Base-by-base conservation (phyloP, 2,113 vertebrate species). In the Halcyon malimbica region DNA sequence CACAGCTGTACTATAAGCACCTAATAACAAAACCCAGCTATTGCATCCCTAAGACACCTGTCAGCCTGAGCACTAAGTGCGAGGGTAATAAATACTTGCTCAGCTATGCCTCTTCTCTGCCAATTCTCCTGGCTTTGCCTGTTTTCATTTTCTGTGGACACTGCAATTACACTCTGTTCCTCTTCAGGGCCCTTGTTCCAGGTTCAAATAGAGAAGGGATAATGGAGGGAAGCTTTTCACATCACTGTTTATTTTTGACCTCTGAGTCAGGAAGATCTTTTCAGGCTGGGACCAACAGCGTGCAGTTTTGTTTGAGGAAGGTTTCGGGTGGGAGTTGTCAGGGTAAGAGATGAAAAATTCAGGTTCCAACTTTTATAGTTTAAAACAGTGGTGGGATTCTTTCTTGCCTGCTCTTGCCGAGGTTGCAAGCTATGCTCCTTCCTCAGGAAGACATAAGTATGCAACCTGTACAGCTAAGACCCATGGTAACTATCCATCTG, bases 101-200 rank as follows among this genome's bases (percentile, higher is more conserved):
- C 89, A 91, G 86, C 86, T 93, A 29, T 93, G 92, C 86, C 62
- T 92, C 70, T 84, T 94, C 93, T 88, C 86, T 3, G 3, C 75
- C 92, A 85, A 75, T 91, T 89, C 92, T 94, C 89, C 81, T 1
- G 4, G 80, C 89, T 91, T 92, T 92, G 95, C 79, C 90, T 93
- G 77, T 69, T 97, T 97, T 89, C 92, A 95, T 96, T 95, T 95
- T 95, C 83, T 94, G 90, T 94, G 96, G 92, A 94, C 96, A 94
- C 65, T 92, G 93, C 94, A 97, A 92, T 97, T 94, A 96, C 92
- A 62, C 31, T 91, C 94, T 94, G 96, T 94, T 95, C 96, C 92
- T 96, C 96, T 96, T 93, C 95, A 96, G 89, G 74, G 90, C 88
- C 94, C 91, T 92, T 94, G 83, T 93, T 94, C 83, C 86, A 92